These are phyloP conservation scores for Stenchaetothrips biformis DNA, from an alignment of 2,888 invertebrate genomes.

Conservation along the genomic window DNA sequence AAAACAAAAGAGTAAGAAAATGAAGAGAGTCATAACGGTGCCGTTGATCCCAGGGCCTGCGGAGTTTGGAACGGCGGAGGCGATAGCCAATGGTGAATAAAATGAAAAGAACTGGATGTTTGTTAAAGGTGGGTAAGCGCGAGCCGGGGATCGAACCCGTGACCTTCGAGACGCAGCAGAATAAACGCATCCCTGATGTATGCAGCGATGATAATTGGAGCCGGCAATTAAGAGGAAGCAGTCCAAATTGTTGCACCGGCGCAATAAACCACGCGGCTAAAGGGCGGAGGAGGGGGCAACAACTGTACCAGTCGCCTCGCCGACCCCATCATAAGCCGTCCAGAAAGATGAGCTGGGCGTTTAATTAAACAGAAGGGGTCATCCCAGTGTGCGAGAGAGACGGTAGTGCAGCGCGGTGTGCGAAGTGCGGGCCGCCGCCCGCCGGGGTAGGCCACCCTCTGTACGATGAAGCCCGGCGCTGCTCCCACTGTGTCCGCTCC, in stretches of 20 bases:
- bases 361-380: background rate
- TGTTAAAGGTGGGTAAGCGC: too few relatives aligned
- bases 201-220: background rate
- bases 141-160: too few relatives aligned
- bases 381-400: background rate
- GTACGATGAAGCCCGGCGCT: too few relatives aligned
- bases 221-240: slow-evolving; percentile 14
- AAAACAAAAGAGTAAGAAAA: too few relatives aligned
- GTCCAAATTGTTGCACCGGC: slow-evolving; percentile 16
- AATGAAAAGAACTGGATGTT: too few relatives aligned
- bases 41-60: too few relatives aligned
- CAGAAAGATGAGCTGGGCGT: background rate
- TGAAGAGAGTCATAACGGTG: too few relatives aligned
- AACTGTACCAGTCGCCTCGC: background rate
- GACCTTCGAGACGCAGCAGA: too few relatives aligned
- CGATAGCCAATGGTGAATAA: too few relatives aligned
- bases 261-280: background rate
- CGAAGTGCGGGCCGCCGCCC: too few relatives aligned
- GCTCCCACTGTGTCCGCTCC: background rate
- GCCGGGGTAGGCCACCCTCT: slow-evolving; percentile 1
- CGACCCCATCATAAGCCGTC: background rate
- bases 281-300: background rate
- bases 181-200: slow-evolving; percentile 8
- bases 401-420: too few relatives aligned
- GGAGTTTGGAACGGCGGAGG: too few relatives aligned